Evolutionary conservation across 2,797 vertebrate species (phyloP).

Genomic region (Chaetodon trifasciatus): DNA sequence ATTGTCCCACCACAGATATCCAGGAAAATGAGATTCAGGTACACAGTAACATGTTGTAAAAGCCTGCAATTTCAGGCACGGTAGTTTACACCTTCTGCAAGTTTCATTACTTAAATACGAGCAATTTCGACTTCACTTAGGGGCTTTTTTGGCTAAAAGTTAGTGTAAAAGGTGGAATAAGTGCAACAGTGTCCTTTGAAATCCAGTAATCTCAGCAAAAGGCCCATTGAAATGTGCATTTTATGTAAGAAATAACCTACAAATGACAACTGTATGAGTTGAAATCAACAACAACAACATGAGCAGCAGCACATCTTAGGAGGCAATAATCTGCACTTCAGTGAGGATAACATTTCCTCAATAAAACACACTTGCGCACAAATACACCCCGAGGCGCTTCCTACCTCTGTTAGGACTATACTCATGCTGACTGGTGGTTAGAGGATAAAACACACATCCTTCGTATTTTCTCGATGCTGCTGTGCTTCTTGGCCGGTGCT

Average conservation of each 20-base stretch:
- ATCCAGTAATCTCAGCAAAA: background rate
- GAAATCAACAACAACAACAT: background rate
- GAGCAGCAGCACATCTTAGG: background rate
- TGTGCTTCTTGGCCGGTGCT: slow-evolving; percentile 36
- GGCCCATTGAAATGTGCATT: background rate
- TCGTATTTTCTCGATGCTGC: slow-evolving; percentile 35
- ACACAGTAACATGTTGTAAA: slow-evolving; percentile 21
- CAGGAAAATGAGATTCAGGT: slow-evolving; percentile 52
- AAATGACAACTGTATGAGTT: background rate
- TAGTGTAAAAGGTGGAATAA: background rate
- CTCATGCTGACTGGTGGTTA: slow-evolving; percentile 43
- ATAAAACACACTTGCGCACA: slow-evolving; percentile 30
- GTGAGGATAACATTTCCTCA: background rate
- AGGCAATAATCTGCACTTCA: background rate
- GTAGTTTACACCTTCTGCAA: background rate
- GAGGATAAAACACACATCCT: slow-evolving; percentile 48
- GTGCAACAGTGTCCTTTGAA: background rate
- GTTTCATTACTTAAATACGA: background rate
- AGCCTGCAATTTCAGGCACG: background rate
- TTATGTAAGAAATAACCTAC: background rate
- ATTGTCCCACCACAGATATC: slow-evolving; percentile 40
- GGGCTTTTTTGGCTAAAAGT: background rate
- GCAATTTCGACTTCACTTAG: background rate
- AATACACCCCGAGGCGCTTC: slow-evolving; percentile 34
- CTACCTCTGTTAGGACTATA: background rate